A percentile compares a stretch with the other conserved stretches of the same genome.
Conservation (phyloP, 2,113 vertebrate species). For the Oxygymnocypris stewartii region DNA sequence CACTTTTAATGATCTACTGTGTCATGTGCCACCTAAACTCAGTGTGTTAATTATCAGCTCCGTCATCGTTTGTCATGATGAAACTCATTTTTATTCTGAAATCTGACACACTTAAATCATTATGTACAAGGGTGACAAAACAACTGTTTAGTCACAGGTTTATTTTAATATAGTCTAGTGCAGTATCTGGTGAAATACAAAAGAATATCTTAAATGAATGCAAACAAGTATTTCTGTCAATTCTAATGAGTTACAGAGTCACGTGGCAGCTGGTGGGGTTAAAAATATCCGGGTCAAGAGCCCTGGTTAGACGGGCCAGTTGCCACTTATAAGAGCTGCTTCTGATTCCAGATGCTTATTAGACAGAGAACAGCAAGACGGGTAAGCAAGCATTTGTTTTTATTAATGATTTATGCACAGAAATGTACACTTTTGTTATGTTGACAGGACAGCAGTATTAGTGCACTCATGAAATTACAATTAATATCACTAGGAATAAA, state of each 20-base stretch:
- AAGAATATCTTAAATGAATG: background rate
- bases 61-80: background rate
- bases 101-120: background rate
- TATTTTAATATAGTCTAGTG: background rate
- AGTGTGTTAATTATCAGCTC: slow-evolving; percentile 13
- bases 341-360: slow-evolving; percentile 30
- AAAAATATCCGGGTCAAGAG: slow-evolving; percentile 49
- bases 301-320: slow-evolving; percentile 46
- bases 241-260: background rate
- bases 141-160: background rate
- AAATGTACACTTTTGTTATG: background rate
- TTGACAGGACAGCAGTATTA: slow-evolving; percentile 6
- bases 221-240: slow-evolving; percentile 18
- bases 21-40: background rate
- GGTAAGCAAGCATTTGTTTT: slow-evolving; percentile 40
- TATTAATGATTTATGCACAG: background rate
- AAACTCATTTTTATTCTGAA: background rate
- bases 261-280: slow-evolving; percentile 2
- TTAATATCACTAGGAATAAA: slow-evolving; percentile 15
- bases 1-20: background rate
- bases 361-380: slow-evolving; percentile 18
- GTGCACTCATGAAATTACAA: slow-evolving; percentile 28
- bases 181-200: background rate
- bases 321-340: slow-evolving; percentile 46
- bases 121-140: background rate